Evolutionary conservation across 2,888 invertebrate species (phyloP).

Genomic region (Pemphredon lugubris): DNA sequence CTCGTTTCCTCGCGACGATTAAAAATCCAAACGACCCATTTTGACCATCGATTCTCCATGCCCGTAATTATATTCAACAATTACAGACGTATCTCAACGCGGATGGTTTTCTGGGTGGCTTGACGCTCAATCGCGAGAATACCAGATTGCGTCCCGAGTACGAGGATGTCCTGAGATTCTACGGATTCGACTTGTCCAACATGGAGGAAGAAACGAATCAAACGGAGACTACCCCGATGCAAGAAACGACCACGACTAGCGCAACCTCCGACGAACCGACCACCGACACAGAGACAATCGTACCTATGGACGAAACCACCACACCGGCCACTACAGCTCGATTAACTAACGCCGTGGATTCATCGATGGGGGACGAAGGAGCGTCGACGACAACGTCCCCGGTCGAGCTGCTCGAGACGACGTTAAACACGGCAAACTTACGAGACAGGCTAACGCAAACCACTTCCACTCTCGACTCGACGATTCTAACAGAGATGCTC

Average conservation of each 20-base stretch:
- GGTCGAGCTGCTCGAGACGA: constrained; percentile 29
- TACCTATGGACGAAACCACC: constrained; percentile 3
- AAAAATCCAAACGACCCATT: background rate
- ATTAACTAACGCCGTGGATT: background rate
- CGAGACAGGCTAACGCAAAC: constrained; percentile 36
- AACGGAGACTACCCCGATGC: constrained; percentile 25
- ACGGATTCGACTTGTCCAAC: constrained; percentile 87
- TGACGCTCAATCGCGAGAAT: constrained; percentile 90
- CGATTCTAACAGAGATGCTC: background rate
- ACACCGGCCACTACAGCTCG: constrained; percentile 5
- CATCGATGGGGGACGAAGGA: background rate
- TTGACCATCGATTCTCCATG: background rate
- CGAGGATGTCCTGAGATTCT: constrained; percentile 88
- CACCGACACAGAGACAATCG: background rate
- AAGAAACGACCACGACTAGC: constrained; percentile 11
- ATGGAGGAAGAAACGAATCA: constrained; percentile 41
- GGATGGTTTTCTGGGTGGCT: constrained; percentile 91
- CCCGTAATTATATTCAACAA: constrained; percentile 3
- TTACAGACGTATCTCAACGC: constrained; percentile 91
- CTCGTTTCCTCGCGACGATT: too few relatives aligned
- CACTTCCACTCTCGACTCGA: background rate
- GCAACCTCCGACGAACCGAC: constrained; percentile 18
- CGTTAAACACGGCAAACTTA: constrained; percentile 38
- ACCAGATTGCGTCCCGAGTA: constrained; percentile 89
- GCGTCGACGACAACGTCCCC: constrained; percentile 17